phyloP scores from a whole-genome alignment of 2,888 invertebrate genomes.

The Asteroscopus sphinx region DNA sequence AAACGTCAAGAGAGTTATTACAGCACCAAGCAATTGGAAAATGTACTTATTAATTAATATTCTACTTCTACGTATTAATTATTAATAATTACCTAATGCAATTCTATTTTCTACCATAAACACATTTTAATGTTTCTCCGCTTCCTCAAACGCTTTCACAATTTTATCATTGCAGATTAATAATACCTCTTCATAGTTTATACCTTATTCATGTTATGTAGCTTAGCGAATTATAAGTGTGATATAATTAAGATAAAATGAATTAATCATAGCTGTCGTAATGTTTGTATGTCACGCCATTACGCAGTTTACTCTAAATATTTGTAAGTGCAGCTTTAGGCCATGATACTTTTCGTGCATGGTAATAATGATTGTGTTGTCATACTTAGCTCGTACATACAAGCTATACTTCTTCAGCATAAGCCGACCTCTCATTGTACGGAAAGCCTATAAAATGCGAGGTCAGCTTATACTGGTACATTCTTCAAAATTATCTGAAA shows the following conservation, averaged over 20 bases:
- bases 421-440: too few relatives aligned
- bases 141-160: constrained; percentile 53
- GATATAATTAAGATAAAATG: constrained; percentile 13
- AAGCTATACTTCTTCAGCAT: too few relatives aligned
- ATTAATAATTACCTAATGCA: too few relatives aligned
- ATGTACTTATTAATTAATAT: too few relatives aligned
- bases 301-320: not conserved
- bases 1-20: not conserved
- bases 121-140: constrained; percentile 23
- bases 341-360: not conserved
- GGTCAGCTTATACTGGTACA: too few relatives aligned
- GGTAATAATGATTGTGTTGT: too few relatives aligned
- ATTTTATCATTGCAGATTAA: constrained; percentile 36
- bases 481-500: too few relatives aligned
- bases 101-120: constrained; percentile 18
- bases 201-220: constrained; percentile 14
- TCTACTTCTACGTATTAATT: too few relatives aligned
- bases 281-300: not conserved
- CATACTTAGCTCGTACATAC: too few relatives aligned
- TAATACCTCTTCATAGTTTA: constrained; percentile 20
- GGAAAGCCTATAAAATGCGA: too few relatives aligned
- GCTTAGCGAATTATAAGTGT: constrained; percentile 8
- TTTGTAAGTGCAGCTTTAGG: not conserved
- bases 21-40: too few relatives aligned
- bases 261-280: not conserved